A percentile compares a stretch with the other conserved stretches of the same genome.
phyloP scores from a whole-genome alignment of 2,797 vertebrate genomes.

The Falco berigora region DNA sequence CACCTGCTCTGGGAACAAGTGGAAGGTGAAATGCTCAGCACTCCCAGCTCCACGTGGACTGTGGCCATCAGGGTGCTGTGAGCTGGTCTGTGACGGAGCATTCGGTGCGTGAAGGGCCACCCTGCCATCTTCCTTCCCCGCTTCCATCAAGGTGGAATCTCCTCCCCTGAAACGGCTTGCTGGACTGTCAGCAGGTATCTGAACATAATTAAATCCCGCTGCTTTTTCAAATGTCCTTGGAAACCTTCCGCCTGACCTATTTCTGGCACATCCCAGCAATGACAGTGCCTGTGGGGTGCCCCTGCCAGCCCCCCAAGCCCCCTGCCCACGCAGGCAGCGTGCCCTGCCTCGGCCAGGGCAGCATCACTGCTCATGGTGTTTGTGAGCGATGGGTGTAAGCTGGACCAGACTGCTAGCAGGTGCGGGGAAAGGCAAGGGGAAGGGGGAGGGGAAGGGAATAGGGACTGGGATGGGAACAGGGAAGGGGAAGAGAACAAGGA shows the following conservation, averaged over 20 bases:
- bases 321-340: too few species aligned
- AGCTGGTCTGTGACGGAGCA: rapidly evolving
- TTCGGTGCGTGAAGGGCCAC: rapidly evolving
- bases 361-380: too few species aligned
- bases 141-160: not conserved
- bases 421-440: too few species aligned
- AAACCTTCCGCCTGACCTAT: not conserved
- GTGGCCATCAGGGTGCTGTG: rapidly evolving
- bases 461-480: too few species aligned
- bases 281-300: not conserved
- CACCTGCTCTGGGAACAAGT: too few species aligned
- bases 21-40: rapidly evolving
- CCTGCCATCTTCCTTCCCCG: not conserved
- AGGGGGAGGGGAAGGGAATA: too few species aligned
- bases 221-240: not conserved
- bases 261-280: not conserved
- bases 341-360: too few species aligned
- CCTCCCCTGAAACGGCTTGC: not conserved
- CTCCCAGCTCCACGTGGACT: not conserved
- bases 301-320: not conserved
- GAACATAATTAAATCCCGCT: not conserved
- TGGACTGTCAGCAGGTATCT: not conserved
- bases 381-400: too few species aligned
- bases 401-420: too few species aligned
- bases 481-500: too few species aligned